Evolutionary conservation across 2,888 invertebrate genomes (phyloP).

Genomic region (Phengaris arion): DNA sequence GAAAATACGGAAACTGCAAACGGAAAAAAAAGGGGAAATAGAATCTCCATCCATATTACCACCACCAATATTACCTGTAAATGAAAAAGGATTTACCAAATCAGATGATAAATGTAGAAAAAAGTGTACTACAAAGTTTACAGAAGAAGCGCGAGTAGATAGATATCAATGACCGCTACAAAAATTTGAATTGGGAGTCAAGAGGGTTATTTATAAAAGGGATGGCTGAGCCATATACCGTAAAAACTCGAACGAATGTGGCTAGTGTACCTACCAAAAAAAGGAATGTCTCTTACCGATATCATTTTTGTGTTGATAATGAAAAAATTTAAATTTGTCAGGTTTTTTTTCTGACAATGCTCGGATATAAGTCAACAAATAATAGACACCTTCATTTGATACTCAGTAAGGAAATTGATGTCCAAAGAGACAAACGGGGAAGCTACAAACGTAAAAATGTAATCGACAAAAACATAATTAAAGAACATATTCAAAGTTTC

Average conservation of each 20-base stretch:
- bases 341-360: neutral
- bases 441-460: neutral
- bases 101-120: too few relatives aligned
- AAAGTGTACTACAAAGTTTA: too few relatives aligned
- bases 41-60: too few relatives aligned
- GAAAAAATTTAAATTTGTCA: conserved; percentile 4
- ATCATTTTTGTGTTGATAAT: conserved; percentile 13
- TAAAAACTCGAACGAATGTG: conserved; percentile 5
- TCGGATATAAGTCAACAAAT: neutral
- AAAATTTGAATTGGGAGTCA: too few relatives aligned
- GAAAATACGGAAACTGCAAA: too few relatives aligned
- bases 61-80: too few relatives aligned
- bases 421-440: neutral
- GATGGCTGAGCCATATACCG: conserved; percentile 5
- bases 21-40: too few relatives aligned
- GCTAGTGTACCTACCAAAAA: neutral
- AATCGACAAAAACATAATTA: conserved; percentile 8
- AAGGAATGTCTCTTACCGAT: conserved; percentile 12
- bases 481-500: conserved; percentile 17
- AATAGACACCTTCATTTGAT: conserved; percentile 6
- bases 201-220: neutral
- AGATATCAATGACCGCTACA: too few relatives aligned
- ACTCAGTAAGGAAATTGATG: conserved; percentile 11
- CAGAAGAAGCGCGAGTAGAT: too few relatives aligned
- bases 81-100: too few relatives aligned